Evolutionary conservation across 2,113 vertebrate species (phyloP).

Genomic region (Stigmatopora nigra): DNA sequence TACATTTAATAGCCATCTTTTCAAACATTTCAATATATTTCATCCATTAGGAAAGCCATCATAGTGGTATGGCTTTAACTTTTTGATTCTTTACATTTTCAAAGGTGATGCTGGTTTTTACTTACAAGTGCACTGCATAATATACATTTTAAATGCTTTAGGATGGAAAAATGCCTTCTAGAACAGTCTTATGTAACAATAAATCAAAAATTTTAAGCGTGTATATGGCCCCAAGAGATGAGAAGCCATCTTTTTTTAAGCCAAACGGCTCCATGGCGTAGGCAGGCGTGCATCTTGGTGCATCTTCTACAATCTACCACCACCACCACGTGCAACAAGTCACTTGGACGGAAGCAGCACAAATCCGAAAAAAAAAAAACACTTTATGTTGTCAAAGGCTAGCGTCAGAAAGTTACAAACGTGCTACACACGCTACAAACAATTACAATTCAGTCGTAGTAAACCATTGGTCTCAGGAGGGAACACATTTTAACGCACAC

Average conservation of each 20-base stretch:
- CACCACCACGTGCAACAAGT: conserved; percentile 27
- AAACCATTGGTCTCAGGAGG: conserved; percentile 34
- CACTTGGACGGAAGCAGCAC: conserved; percentile 18
- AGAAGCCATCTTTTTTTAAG: conserved; percentile 17
- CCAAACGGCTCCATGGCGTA: conserved; percentile 15
- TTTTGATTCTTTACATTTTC: conserved; percentile 5
- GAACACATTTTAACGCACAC: conserved; percentile 46
- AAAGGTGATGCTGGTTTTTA: conserved; percentile 1
- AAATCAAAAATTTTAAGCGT: conserved; percentile 25
- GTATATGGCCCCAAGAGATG: conserved; percentile 38
- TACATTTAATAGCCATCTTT: conserved; percentile 1
- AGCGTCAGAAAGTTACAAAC: conserved; percentile 28
- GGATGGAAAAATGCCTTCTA: conserved; percentile 13
- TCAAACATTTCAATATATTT: neutral
- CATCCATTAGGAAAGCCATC: neutral
- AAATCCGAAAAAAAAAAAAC: neutral
- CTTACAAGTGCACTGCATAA: neutral
- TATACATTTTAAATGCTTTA: conserved; percentile 12
- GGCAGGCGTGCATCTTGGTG: neutral
- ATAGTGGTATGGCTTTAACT: conserved; percentile 13
- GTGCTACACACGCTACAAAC: conserved; percentile 53
- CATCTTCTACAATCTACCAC: no score
- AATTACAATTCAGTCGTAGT: conserved; percentile 34
- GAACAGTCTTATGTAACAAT: conserved; percentile 2
- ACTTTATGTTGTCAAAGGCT: conserved; percentile 1